Evolutionary conservation across 1,140 invertebrate genomes (phyloP).

Genomic region (Aphis craccivora): DNA sequence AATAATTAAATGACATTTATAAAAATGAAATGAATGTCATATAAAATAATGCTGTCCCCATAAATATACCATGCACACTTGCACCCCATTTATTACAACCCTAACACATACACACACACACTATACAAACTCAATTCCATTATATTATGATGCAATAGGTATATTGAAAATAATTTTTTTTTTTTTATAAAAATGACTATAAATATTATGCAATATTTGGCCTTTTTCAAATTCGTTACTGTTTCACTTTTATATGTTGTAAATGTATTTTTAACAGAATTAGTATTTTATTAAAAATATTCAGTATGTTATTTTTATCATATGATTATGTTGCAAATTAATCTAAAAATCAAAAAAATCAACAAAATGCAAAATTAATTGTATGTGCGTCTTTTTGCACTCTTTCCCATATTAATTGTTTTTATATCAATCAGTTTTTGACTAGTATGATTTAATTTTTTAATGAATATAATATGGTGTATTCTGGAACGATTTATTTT

Average conservation of each 20-base stretch:
- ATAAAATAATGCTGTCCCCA: neutral
- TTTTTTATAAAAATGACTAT: neutral
- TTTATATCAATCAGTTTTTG: no score
- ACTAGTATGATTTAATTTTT: no score
- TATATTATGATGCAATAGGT: neutral
- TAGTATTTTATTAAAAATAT: neutral
- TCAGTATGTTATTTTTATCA: neutral
- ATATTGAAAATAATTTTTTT: neutral
- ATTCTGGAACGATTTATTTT: neutral
- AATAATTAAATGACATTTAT: neutral
- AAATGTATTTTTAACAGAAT: neutral
- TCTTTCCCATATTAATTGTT: neutral
- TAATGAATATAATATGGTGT: neutral
- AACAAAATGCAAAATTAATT: no score
- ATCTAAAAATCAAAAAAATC: no score
- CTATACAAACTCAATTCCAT: neutral
- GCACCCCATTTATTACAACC: slow-evolving; percentile 4
- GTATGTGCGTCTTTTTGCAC: neutral
- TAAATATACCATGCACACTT: neutral
- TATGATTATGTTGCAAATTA: neutral
- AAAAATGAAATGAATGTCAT: slow-evolving; percentile 1
- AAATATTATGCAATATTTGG: slow-evolving; percentile 12
- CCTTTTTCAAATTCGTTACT: neutral
- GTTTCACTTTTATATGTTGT: neutral
- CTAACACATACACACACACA: neutral